A percentile compares a stretch with the other conserved stretches of the same genome.
Conservation (phyloP, 1,140 invertebrate species). For the Caerostris darwini region DNA sequence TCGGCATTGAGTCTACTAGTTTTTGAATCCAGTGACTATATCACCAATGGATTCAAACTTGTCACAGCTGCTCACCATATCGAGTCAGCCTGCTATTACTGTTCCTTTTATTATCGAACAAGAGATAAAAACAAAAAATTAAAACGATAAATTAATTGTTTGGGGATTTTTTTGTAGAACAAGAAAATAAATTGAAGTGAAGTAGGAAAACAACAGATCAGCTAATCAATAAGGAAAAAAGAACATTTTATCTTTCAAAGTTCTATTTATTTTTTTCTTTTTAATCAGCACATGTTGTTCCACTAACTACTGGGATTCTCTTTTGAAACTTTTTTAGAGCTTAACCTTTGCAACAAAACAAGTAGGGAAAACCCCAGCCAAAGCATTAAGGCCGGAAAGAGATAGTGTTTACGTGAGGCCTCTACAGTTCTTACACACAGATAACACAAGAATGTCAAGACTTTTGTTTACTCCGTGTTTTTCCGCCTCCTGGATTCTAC, state of each 20-base stretch:
- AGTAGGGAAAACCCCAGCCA: not conserved
- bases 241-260: not conserved
- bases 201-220: not conserved
- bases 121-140: too few relatives aligned
- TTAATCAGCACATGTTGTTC: not conserved
- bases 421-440: not conserved
- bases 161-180: too few relatives aligned
- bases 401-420: not conserved
- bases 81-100: too few relatives aligned
- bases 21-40: too few relatives aligned
- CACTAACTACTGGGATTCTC: not conserved
- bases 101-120: too few relatives aligned
- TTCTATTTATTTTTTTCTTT: not conserved
- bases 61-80: too few relatives aligned
- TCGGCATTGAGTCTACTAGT: too few relatives aligned
- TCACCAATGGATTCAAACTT: too few relatives aligned
- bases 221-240: not conserved
- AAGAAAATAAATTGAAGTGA: too few relatives aligned
- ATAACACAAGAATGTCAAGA: constrained; percentile 26
- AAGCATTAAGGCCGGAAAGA: not conserved
- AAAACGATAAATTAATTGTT: too few relatives aligned
- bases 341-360: not conserved
- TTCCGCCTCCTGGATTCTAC: not conserved
- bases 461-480: constrained; percentile 4
- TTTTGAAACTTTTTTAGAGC: not conserved